Base-by-base conservation (phyloP, 53 echinoderm and acorn worm genomes). In the Glandiceps talaboti region DNA sequence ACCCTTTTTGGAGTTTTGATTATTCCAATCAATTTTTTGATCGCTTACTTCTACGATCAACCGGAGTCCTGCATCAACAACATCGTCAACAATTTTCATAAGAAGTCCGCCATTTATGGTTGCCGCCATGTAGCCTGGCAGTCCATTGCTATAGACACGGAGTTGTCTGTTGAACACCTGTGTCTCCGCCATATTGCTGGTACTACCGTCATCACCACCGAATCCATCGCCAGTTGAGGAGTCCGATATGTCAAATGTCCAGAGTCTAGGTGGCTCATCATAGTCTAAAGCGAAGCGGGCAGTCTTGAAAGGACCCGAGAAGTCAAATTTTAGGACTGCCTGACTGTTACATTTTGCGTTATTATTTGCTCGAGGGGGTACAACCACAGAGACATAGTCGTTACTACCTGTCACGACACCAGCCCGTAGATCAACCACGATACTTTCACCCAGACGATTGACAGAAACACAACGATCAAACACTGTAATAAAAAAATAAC, bases 181-280 rank as follows among this genome's bases (percentile, higher is more conserved):
- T 27, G 93, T 88, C 64, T 99, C 99, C 64, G 99, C 99, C 83
- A 94, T 94, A 79, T 92, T 92, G 1, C 91, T 84, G 32, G 84
- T 89, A 20, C 28, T 29, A 27, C 87, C 91, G 25, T 87, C 89
- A 79, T 87, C 89, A 0, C 99, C 99, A 26, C 99, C 99, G 81
- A 91, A 94, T 27, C 99, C 99, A 79, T 99, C 88, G 6, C 91
- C 99, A 27, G 89, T 88, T 30, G 88, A 73, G 14, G 94, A 99
- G 81, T 99, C 94, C 0, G 99, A 94, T 30, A 94, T 84, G 64
- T 99, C 99, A 27, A 99, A 32, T 0, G 99, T 99, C 99, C 99
- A 99, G 32, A 86, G 89, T 25, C 85, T 64, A 1, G 99, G 99
- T 30, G 80, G 80, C 33, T 87, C 92, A 76, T 89, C 83, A 81